These are phyloP conservation scores for Salarias fasciatus DNA, from an alignment of 2,797 vertebrate species.

Conservation along the genomic window DNA sequence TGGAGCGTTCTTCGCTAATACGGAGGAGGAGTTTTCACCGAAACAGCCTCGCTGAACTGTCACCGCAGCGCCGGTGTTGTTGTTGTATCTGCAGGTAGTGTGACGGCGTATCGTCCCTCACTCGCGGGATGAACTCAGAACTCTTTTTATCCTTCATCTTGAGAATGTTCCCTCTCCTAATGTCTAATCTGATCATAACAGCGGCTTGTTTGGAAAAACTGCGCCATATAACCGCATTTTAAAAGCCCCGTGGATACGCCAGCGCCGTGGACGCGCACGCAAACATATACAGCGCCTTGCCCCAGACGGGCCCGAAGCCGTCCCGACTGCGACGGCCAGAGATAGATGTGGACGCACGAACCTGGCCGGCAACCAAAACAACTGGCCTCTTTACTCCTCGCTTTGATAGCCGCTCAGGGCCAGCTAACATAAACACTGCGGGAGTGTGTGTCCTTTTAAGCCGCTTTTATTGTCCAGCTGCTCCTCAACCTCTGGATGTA, in stretches of 20 bases:
- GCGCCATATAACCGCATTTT: conserved; percentile 60
- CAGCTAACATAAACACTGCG: conserved; percentile 77
- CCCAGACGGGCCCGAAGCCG: conserved; percentile 36
- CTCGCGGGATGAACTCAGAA: no score
- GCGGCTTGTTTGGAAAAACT: conserved; percentile 71
- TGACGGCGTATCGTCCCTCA: conserved; percentile 14
- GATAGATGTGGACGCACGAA: conserved; percentile 73
- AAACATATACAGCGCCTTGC: background rate
- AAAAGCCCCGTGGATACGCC: conserved; percentile 61
- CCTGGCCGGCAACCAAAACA: conserved; percentile 57
- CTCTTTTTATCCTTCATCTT: no score
- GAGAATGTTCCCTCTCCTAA: conserved; percentile 31
- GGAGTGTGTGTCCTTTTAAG: conserved; percentile 81
- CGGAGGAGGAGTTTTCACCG: no score
- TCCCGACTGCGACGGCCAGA: conserved; percentile 63
- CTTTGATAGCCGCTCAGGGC: conserved; percentile 65
- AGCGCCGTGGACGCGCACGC: conserved; percentile 36
- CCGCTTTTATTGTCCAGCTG: conserved; percentile 85
- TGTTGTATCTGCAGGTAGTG: conserved; percentile 33
- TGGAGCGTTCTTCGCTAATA: no score
- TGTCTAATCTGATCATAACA: conserved; percentile 67
- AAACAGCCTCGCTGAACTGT: background rate
- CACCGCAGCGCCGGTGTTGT: conserved; percentile 2
- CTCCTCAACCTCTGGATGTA: conserved; percentile 69
- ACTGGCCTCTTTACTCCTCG: conserved; percentile 67